Evolutionary conservation across 2,797 vertebrate species (phyloP), one percentile per base, ranked within the genome.

Genomic region (Meda fulgida): DNA sequence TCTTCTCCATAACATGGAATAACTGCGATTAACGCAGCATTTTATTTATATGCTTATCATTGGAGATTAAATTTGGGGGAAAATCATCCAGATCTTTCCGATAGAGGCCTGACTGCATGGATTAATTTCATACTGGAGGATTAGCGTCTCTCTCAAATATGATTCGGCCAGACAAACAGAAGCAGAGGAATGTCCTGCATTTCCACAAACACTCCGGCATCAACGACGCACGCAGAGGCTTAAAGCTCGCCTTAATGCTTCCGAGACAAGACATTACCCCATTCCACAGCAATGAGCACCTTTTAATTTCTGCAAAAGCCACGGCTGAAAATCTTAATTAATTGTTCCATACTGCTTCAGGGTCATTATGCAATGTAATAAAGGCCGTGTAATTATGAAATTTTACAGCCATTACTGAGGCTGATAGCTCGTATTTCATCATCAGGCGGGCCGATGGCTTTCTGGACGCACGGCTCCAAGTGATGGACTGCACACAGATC

Each of bases 341-440:
- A 99, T 99, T 99, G 97, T 99, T 98, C 97, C 97, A 98, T 98
- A 99, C 97, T 97, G 97, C 97, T 98, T 97, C 96, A 95, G 97
- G 98, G 98, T 99, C 98, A 99, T 99, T 99, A 99, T 98, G 98
- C 98, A 99, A 97, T 97, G 98, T 97, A 99, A 99, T 99, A 99
- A 99, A 99, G 97, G 97, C 97, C 96, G 95, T 99, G 98, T 99
- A 99, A 99, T 99, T 99, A 99, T 99, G 97, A 99, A 98, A 99
- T 99, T 99, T 99, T 98, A 99, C 98, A 99, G 98, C 98, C 97
- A 99, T 99, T 99, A 99, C 98, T 95, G 95, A 96, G 97, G 97
- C 97, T 98, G 98, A 98, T 96, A 97, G 97, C 97, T 99, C 97
- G 96, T 99, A 99, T 99, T 98, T 99, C 98, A 99, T 98, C 97